These are phyloP conservation scores for Dascyllus trimaculatus DNA, from an alignment of 2,113 vertebrate species.

Conservation along the genomic window DNA sequence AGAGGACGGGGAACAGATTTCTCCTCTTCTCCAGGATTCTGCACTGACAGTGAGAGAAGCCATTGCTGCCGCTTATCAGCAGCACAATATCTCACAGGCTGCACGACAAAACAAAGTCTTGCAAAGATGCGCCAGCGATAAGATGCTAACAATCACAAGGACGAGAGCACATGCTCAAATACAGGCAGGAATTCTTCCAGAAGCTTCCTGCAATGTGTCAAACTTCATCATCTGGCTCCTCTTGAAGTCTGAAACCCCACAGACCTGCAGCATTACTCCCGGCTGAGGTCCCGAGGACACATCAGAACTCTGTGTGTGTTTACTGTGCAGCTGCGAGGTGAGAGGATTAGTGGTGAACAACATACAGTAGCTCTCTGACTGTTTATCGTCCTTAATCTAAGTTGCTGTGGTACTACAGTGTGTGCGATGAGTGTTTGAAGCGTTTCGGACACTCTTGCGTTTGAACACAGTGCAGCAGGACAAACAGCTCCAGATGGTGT, in stretches of 20 bases:
- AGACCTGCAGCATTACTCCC: conserved; percentile 9
- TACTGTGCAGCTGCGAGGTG: conserved; percentile 54
- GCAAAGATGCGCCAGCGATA: background rate
- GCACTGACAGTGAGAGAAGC: conserved; percentile 49
- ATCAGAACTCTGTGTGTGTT: background rate
- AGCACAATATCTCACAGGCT: conserved; percentile 8
- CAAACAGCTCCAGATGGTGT: conserved; percentile 77
- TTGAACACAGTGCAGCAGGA: conserved; percentile 55
- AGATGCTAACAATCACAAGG: background rate
- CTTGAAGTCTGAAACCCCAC: conserved; percentile 6
- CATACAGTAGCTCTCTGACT: conserved; percentile 33
- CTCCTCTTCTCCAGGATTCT: conserved; percentile 48
- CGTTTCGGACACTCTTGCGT: conserved; percentile 59
- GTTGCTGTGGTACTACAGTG: conserved; percentile 39
- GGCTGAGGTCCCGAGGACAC: conserved; percentile 7
- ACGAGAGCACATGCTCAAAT: background rate
- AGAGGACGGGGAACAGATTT: conserved; percentile 67
- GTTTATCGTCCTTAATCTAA: conserved; percentile 54
- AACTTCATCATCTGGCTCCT: conserved; percentile 44
- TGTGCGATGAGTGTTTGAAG: conserved; percentile 63
- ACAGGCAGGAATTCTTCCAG: background rate
- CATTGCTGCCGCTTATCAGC: conserved; percentile 31
- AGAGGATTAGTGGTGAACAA: conserved; percentile 67
- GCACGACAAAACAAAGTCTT: conserved; percentile 13
- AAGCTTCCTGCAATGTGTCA: background rate